Evolutionary conservation across 2,888 invertebrate genomes (phyloP), one percentile per base, ranked within the genome.

Genomic region (Erebia palarica): DNA sequence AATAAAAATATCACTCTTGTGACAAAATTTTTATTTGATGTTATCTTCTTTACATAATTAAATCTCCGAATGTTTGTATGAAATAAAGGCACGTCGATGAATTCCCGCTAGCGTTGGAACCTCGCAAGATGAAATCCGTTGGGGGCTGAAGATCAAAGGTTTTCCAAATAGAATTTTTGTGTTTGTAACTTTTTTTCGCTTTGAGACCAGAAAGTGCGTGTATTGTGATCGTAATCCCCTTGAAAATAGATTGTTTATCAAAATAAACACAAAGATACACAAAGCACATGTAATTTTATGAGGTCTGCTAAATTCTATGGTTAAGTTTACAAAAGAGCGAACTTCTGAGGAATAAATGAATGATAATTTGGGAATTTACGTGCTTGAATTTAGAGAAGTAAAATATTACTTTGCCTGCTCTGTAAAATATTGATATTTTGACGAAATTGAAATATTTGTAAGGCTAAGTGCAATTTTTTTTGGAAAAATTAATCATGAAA

Each of bases 131-230:
- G 67, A 67, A 67, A 67, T 67, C 67, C 67, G 58, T 67, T 27
- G 67, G 59, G 67, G 67, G 49, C 49, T 49, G 47, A 49, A 67
- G 67, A 67, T 67, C 67, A 67, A 67, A 67, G 67, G 67, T 59
- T 67, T 27, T n/a, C 59, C 67, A 67, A 67, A 67, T 67, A 59
- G 67, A 67, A 67, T 67, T 67, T 67, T 58, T 67, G 49, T 67
- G 59, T 67, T 67, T 59, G 58, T 27, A 27, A 67, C 67, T 67
- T 67, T 67, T 66, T 67, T 67, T 67, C 47, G 11, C 49, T 36
- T 59, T 63, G 49, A 63, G 49, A 16, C 42, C 16, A 57, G 42
- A 13, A 57, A 65, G 65, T 42, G 55, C 36, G 16, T 57, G 55
- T 65, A 55, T 65, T 65, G 65, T 65, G 8, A 16, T 16, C 18